Percentiles rank a stretch among this genome's conserved stretches.
These are phyloP conservation scores for Limenitis camilla DNA, from an alignment of 2,888 invertebrate species.

Conservation along the genomic window DNA sequence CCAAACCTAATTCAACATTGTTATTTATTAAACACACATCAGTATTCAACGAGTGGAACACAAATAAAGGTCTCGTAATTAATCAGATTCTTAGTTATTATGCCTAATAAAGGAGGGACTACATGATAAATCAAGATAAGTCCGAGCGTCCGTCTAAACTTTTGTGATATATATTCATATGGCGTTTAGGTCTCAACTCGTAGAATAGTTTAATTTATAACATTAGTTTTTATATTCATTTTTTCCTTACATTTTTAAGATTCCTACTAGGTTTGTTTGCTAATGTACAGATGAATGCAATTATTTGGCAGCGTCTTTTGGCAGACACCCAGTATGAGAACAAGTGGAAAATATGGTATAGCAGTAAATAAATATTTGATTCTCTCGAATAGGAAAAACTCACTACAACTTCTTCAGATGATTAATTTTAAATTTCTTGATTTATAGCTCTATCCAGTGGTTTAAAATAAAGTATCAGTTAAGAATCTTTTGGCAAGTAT, in stretches of 20 bases:
- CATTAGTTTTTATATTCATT: slow-evolving; percentile 5
- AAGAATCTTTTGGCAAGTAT: slow-evolving; percentile 40
- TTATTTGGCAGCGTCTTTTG: slow-evolving; percentile 61
- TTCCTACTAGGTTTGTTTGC: slow-evolving; percentile 38
- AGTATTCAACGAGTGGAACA: slow-evolving; percentile 28
- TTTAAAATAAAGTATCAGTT: slow-evolving; percentile 28
- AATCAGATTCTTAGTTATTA: slow-evolving; percentile 28
- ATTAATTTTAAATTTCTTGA: slow-evolving; percentile 11
- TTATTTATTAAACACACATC: slow-evolving; percentile 29
- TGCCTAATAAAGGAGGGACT: slow-evolving; percentile 27
- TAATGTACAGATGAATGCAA: slow-evolving; percentile 45
- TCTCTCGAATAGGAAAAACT: slow-evolving; percentile 10
- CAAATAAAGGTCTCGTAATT: slow-evolving; percentile 30
- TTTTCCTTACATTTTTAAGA: slow-evolving; percentile 30
- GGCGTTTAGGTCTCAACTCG: slow-evolving; percentile 3
- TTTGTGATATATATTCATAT: slow-evolving; percentile 14
- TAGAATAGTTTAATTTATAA: slow-evolving; percentile 7
- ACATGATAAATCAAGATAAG: slow-evolving; percentile 26
- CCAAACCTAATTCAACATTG: slow-evolving; percentile 29
- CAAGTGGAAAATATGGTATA: slow-evolving; percentile 15
- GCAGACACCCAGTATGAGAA: slow-evolving; percentile 47
- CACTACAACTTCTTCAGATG: slow-evolving; percentile 1
- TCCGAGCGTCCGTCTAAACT: slow-evolving; percentile 12
- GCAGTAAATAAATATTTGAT: slow-evolving; percentile 14
- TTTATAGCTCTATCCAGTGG: slow-evolving; percentile 6